Percentiles rank a stretch among this genome's conserved stretches.
phyloP scores from a whole-genome alignment of 2,797 vertebrate genomes.

The Thamnophis elegans region DNA sequence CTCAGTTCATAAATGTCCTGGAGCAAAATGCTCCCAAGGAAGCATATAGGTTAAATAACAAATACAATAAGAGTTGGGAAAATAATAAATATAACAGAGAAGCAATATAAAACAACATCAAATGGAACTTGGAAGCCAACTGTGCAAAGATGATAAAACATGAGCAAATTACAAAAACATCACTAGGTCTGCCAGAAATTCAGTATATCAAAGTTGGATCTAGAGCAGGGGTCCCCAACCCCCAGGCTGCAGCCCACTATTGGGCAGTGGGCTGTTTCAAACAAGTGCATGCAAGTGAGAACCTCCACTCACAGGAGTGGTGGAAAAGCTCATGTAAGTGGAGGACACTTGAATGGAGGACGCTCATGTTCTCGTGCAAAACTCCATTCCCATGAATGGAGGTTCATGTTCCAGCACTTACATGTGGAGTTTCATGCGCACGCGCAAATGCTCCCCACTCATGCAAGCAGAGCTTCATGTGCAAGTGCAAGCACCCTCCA shows the following conservation, averaged over 20 bases:
- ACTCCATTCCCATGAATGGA: not conserved
- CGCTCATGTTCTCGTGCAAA: not conserved
- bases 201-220: not conserved
- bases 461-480: too few relatives aligned
- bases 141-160: not conserved
- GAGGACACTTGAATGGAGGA: not conserved
- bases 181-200: not conserved
- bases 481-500: fast-evolving
- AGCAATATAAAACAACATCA: not conserved
- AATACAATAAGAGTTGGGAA: not conserved
- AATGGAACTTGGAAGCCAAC: not conserved
- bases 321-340: not conserved
- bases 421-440: not conserved
- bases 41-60: not conserved
- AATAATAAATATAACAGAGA: not conserved
- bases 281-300: not conserved
- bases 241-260: not conserved
- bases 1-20: not conserved
- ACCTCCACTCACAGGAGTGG: not conserved
- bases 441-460: too few relatives aligned
- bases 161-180: not conserved
- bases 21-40: not conserved
- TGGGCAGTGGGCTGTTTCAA: not conserved
- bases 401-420: not conserved
- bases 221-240: not conserved